Percentiles rank a stretch among this genome's conserved stretches.
Evolutionary conservation across 1,140 invertebrate species (phyloP).

Genomic region (Anthonomus grandis): DNA sequence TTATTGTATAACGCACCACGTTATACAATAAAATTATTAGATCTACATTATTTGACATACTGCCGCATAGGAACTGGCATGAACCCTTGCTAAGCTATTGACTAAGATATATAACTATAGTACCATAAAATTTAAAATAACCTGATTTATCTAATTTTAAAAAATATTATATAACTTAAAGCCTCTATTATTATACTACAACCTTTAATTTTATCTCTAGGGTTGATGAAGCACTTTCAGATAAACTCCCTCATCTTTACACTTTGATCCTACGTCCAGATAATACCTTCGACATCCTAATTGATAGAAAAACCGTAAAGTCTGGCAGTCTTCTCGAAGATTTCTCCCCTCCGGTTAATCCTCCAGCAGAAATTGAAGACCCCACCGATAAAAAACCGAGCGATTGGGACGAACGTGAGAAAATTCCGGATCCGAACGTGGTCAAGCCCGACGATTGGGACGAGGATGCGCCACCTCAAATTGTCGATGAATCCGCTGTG

Average conservation of each 20-base stretch:
- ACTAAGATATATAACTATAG: no score
- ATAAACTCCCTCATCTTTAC: conserved; percentile 94
- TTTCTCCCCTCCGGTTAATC: conserved; percentile 91
- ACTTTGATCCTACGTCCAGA: conserved; percentile 86
- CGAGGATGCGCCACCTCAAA: conserved; percentile 86
- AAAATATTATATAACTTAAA: no score
- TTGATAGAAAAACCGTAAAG: conserved; percentile 79
- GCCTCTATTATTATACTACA: no score
- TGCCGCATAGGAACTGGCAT: no score
- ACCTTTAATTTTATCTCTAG: conserved; percentile 8
- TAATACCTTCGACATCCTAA: conserved; percentile 70
- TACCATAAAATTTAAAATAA: no score
- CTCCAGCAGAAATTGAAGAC: conserved; percentile 93
- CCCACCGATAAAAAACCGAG: conserved; percentile 84
- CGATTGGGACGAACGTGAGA: conserved; percentile 96
- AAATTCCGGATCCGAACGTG: conserved; percentile 85
- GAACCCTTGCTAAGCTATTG: no score
- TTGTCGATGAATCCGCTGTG: conserved; percentile 81
- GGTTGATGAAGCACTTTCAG: conserved; percentile 87
- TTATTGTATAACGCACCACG: no score
- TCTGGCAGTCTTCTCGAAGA: conserved; percentile 85
- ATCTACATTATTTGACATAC: no score
- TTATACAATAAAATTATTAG: no score
- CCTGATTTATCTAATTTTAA: no score
- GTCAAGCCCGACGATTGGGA: conserved; percentile 93